Evolutionary conservation across 2,113 vertebrate genomes (phyloP).

Genomic region (Rhinopithecus roxellana): DNA sequence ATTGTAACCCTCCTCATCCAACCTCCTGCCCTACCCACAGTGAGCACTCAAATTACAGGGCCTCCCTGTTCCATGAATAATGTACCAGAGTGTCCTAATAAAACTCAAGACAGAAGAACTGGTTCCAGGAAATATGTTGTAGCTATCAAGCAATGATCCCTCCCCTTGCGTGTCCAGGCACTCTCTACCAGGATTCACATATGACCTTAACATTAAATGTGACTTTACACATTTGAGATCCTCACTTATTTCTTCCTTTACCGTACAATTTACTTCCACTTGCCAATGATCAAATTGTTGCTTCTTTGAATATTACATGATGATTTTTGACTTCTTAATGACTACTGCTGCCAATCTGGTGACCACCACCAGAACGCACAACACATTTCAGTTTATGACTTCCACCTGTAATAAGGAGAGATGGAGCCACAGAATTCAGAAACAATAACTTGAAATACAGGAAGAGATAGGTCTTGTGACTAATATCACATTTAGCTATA

Average conservation of each 20-base stretch:
- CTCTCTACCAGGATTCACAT: neutral
- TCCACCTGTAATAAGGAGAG: neutral
- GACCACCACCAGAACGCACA: neutral
- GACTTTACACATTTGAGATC: neutral
- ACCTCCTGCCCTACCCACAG: too few species aligned
- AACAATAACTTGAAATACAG: neutral
- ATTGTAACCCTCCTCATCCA: neutral
- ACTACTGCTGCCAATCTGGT: neutral
- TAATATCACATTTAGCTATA: neutral
- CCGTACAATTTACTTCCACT: neutral
- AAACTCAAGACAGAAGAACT: neutral
- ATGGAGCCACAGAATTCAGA: neutral
- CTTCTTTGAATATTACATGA: neutral
- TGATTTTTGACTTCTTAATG: neutral
- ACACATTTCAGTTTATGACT: neutral
- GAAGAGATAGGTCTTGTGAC: neutral
- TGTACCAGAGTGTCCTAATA: too few species aligned
- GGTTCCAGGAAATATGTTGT: neutral
- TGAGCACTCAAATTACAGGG: neutral
- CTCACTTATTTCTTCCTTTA: neutral
- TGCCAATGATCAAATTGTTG: neutral
- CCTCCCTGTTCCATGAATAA: neutral
- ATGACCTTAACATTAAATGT: neutral
- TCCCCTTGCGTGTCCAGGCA: neutral
- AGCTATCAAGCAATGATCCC: neutral